Conservation (phyloP, 2,797 vertebrate species). For the Spea hammondii region DNA sequence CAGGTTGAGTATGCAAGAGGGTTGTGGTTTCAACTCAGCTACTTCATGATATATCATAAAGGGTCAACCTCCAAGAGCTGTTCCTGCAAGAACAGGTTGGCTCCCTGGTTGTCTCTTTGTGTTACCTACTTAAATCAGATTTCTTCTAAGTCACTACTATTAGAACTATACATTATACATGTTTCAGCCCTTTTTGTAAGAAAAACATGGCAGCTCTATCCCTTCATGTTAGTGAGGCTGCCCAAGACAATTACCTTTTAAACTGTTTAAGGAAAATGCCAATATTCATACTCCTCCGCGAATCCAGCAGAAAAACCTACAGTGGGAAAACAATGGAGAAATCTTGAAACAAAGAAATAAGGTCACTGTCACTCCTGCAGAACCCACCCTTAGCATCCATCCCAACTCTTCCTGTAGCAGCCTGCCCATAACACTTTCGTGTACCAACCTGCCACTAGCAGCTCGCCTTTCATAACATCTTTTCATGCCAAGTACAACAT, state of each 20-base stretch:
- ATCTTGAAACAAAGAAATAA: conserved; percentile 3
- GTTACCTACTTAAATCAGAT: too few relatives aligned
- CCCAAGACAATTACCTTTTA: conserved; percentile 70
- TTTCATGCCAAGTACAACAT: conserved; percentile 36
- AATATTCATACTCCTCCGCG: conserved; percentile 81
- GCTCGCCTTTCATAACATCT: conserved; percentile 25
- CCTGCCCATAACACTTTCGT: conserved; percentile 20
- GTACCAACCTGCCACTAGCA: conserved; percentile 25
- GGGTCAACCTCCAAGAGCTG: too few relatives aligned
- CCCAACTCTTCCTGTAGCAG: conserved; percentile 9
- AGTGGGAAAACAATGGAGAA: conserved; percentile 30
- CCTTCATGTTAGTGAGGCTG: background rate
- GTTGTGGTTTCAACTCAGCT: too few relatives aligned
- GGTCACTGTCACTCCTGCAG: conserved; percentile 22
- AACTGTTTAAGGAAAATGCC: conserved; percentile 81
- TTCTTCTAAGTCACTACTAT: too few relatives aligned
- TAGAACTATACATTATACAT: too few relatives aligned
- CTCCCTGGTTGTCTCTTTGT: too few relatives aligned
- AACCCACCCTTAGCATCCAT: background rate
- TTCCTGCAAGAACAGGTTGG: too few relatives aligned
- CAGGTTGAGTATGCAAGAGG: too few relatives aligned
- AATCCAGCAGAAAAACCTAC: conserved; percentile 75
- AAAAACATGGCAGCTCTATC: too few relatives aligned
- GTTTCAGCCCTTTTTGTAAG: too few relatives aligned
- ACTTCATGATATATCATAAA: too few relatives aligned